Conservation (phyloP, 2,797 vertebrate genomes). For the Threskiornis aethiopicus region DNA sequence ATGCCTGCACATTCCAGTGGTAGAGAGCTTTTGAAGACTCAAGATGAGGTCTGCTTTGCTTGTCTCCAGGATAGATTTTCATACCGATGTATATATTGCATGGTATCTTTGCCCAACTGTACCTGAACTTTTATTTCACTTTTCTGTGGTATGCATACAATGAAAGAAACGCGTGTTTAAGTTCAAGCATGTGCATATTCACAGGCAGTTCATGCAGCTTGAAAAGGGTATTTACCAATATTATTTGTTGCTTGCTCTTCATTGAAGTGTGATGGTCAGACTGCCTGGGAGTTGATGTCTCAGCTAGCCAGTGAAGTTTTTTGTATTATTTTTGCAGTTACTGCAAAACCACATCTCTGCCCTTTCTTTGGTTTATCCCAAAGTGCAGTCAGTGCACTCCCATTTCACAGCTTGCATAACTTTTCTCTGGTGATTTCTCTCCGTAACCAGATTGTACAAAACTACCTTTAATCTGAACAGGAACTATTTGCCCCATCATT, state of each 20-base stretch:
- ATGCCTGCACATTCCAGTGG: background rate
- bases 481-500: background rate
- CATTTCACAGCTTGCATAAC: background rate
- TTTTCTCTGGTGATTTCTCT: background rate
- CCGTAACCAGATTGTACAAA: background rate
- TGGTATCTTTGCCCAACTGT: background rate
- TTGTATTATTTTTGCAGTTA: background rate
- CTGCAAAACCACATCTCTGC: background rate
- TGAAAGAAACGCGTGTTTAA: accelerated
- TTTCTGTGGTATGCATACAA: background rate
- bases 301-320: background rate
- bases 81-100: background rate
- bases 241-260: background rate
- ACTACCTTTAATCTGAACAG: background rate
- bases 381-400: background rate
- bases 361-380: background rate
- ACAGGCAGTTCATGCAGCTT: accelerated
- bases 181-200: background rate
- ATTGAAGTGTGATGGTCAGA: background rate
- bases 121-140: background rate
- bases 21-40: background rate
- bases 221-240: background rate
- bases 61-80: background rate
- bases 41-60: background rate
- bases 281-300: background rate